These are phyloP conservation scores for Ptilorrhoa leucosticta DNA, from an alignment of 2,113 vertebrate genomes.

Conservation along the genomic window DNA sequence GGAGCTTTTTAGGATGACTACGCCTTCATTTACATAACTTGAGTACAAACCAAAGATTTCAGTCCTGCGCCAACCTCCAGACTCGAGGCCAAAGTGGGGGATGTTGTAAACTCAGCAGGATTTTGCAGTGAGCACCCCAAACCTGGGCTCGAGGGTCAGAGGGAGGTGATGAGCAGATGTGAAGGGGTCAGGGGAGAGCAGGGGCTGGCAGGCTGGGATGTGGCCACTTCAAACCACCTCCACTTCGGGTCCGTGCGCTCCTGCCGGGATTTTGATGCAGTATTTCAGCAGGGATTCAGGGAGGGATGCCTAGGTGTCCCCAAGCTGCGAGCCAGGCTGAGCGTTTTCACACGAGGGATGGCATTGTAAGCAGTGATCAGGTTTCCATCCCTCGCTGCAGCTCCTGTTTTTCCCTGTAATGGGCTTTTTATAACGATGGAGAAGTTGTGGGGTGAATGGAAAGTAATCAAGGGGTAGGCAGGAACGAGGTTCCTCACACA, in stretches of 20 bases:
- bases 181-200: not conserved
- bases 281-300: not conserved
- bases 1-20: not conserved
- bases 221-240: fast-evolving
- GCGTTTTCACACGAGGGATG: fast-evolving
- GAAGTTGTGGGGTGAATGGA: not conserved
- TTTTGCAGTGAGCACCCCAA: not conserved
- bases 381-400: not conserved
- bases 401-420: not conserved
- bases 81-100: not conserved
- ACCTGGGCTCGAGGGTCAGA: not conserved
- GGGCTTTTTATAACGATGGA: not conserved
- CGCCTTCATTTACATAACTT: not conserved
- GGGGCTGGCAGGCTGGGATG: not conserved
- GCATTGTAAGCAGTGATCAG: fast-evolving
- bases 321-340: not conserved
- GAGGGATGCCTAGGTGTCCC: not conserved
- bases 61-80: not conserved
- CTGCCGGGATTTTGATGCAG: not conserved
- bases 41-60: conserved; percentile 55
- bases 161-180: not conserved
- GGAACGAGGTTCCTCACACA: not conserved
- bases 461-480: not conserved
- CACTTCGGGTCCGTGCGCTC: fast-evolving
- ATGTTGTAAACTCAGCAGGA: not conserved